phyloP scores from a whole-genome alignment of 2,113 vertebrate genomes.

The Psilopogon haemacephalus region DNA sequence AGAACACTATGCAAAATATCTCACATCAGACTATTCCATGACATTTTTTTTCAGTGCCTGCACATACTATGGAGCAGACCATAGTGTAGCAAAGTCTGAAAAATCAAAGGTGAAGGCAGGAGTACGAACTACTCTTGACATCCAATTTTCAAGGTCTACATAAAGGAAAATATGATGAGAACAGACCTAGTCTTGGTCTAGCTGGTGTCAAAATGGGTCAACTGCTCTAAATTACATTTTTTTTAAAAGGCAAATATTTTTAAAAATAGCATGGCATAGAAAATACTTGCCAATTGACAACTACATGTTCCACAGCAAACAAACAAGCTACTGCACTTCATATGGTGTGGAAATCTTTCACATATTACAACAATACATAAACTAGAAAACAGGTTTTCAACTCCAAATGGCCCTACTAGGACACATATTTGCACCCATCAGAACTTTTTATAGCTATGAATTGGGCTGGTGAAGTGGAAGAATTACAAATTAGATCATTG shows the following conservation, averaged over 20 bases:
- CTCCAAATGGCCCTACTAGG: neutral
- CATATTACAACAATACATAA: neutral
- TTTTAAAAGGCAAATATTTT: neutral
- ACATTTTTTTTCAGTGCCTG: conserved; percentile 11
- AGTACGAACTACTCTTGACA: neutral
- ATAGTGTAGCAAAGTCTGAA: neutral
- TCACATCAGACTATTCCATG: neutral
- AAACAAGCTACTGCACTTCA: neutral
- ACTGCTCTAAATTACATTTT: neutral
- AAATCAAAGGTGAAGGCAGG: conserved; percentile 18
- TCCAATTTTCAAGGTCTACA: neutral
- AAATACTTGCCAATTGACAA: neutral
- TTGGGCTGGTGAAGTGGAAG: neutral
- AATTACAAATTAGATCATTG: neutral
- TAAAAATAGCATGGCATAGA: neutral
- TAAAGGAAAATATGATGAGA: conserved; percentile 26
- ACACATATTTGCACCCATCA: neutral
- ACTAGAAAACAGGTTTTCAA: neutral
- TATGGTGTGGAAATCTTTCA: neutral
- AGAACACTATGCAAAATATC: neutral
- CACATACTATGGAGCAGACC: neutral
- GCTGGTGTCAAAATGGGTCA: neutral
- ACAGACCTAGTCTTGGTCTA: neutral
- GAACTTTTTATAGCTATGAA: neutral
- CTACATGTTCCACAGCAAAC: neutral